Percentiles rank a stretch among this genome's conserved stretches.
phyloP scores from a whole-genome alignment of 2,797 vertebrate species.

The Synaphobranchus kaupii region DNA sequence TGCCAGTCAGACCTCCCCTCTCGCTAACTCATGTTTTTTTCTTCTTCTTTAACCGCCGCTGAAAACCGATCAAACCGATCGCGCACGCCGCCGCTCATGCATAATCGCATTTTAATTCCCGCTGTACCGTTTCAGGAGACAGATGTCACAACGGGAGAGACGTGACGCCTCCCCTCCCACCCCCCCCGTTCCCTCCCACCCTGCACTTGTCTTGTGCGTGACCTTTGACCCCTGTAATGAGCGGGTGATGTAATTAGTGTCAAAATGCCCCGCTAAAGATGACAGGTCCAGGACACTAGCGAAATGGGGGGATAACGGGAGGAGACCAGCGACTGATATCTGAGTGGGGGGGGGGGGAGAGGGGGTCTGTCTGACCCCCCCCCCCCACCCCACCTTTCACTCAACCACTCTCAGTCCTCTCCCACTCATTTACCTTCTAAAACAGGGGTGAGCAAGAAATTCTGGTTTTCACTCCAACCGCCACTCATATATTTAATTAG shows the following conservation, averaged over 20 bases:
- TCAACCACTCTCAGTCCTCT: background rate
- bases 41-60: background rate
- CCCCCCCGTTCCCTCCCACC: background rate
- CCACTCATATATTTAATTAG: no score
- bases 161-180: background rate
- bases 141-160: background rate
- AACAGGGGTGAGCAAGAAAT: no score
- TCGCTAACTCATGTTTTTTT: background rate
- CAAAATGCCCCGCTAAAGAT: background rate
- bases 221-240: background rate
- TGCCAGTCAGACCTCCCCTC: background rate
- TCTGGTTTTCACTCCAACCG: no score
- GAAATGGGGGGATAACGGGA: background rate
- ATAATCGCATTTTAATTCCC: constrained; percentile 3
- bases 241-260: constrained; percentile 12
- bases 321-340: constrained; percentile 9
- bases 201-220: background rate
- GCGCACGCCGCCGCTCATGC: background rate
- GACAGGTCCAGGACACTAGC: background rate
- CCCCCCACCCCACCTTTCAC: constrained; percentile 17
- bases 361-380: background rate
- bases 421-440: background rate
- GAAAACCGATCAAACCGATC: background rate
- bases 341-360: background rate
- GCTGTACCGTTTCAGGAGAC: background rate